Evolutionary conservation across 2,797 vertebrate species (phyloP).

Genomic region (Cephalopachus bancanus): DNA sequence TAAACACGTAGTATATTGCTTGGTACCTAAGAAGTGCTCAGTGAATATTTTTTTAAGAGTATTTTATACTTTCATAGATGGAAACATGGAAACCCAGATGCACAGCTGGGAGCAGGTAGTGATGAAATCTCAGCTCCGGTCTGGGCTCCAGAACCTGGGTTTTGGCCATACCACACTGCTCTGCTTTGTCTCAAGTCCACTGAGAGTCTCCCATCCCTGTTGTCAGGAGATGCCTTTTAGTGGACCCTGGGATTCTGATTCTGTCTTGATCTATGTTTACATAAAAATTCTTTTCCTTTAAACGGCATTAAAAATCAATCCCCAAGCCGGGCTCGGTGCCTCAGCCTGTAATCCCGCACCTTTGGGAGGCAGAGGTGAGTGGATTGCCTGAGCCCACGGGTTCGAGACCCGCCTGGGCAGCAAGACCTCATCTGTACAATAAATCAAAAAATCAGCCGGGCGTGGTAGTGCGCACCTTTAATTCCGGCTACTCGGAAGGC

Average conservation of each 20-base stretch:
- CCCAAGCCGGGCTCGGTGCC: no score
- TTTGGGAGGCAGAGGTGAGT: no score
- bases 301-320: slow-evolving; percentile 10
- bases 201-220: neutral
- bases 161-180: neutral
- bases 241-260: slow-evolving; percentile 44
- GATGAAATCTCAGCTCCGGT: neutral
- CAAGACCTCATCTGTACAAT: no score
- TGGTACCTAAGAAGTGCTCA: neutral
- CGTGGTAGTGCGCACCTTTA: no score
- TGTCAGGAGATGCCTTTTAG: neutral
- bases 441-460: no score
- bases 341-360: no score
- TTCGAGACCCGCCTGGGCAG: no score
- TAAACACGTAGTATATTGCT: neutral
- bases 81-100: neutral
- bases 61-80: slow-evolving; percentile 4
- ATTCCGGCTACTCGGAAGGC: no score
- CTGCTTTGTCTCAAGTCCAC: neutral
- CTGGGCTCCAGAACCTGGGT: neutral
- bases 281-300: slow-evolving; percentile 64
- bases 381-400: no score
- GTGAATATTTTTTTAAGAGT: neutral
- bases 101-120: neutral
- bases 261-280: slow-evolving; percentile 74